Base-by-base conservation (phyloP, 2,888 invertebrate genomes). In the Oegoconia quadripuncta region DNA sequence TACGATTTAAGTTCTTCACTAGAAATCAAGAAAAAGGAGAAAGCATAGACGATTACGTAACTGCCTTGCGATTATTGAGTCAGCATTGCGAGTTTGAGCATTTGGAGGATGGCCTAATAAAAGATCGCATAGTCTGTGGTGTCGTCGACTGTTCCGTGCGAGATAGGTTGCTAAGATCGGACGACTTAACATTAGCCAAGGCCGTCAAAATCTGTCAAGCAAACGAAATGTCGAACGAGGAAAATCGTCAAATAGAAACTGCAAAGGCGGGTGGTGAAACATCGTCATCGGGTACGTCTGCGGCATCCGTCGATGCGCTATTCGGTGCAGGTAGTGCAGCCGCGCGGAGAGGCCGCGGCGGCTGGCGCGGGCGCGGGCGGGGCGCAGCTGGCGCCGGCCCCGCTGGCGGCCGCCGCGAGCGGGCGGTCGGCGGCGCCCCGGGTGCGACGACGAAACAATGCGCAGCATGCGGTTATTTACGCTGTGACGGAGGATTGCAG, bases 1-100 rank as follows among this genome's bases (percentile, higher is more conserved):
- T 14, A 0, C 35, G 50, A 1, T 56, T 46, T 23, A 49, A 50
- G 34, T 50, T 54, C 34, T 54, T 54, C 30, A 49, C 47, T 3
- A 29, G 55, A 9, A 38, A 39, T 17, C 50, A 54, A 34, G 46
- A 49, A 4, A 15, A 14, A 0, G 50, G 53, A 0, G 58, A 55
- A 37, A 40, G 31, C 3, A 48, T 54, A 7, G 37, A 49, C 12
- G 37, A 52, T 20, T 58, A 54, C 9, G 49, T 54, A 2, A 51
- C 52, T 2, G 48, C 50, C 0, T 36, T 55, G n/a, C 44, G 1
- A n/a, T n/a, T n/a, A n/a, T n/a, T n/a, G n/a, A n/a, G n/a, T n/a
- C n/a, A n/a, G n/a, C n/a, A n/a, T n/a, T 53, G 55, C 29, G 47
- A 48, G 14, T 50, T 51, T 12, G 33, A 41, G 9, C 14, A 26